These are phyloP conservation scores for Hydraecia micacea DNA, from an alignment of 2,888 invertebrate species.

Conservation along the genomic window DNA sequence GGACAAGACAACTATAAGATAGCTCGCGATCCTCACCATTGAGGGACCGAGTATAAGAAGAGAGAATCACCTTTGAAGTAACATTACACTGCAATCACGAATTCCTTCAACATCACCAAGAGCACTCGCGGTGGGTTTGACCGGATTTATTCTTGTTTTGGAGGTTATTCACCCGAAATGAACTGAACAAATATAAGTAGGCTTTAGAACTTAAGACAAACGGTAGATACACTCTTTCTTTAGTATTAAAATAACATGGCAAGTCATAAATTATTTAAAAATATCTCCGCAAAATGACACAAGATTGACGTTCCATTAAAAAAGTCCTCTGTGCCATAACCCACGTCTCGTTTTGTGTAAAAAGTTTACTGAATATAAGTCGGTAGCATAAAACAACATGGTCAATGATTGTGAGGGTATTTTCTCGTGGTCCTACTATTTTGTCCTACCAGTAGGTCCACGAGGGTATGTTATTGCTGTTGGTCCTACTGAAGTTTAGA, in stretches of 20 bases:
- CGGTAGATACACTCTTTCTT: neutral
- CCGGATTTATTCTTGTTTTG: neutral
- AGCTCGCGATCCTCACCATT: too few relatives aligned
- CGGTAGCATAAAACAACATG: neutral
- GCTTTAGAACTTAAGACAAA: neutral
- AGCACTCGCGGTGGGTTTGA: neutral
- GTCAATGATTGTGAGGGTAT: constrained; percentile 4
- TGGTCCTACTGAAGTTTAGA: too few relatives aligned
- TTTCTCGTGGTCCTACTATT: too few relatives aligned
- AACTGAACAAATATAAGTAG: neutral
- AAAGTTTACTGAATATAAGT: constrained; percentile 11
- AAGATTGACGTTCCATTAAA: constrained; percentile 1
- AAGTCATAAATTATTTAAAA: constrained; percentile 5
- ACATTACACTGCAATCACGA: constrained; percentile 32
- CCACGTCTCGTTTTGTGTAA: neutral
- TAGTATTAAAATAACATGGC: constrained; percentile 14
- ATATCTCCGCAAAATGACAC: constrained; percentile 28
- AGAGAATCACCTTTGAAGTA: constrained; percentile 35
- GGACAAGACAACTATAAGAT: neutral
- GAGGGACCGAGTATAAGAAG: neutral
- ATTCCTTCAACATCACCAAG: constrained; percentile 6
- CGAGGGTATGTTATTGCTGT: too few relatives aligned
- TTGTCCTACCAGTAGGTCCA: too few relatives aligned
- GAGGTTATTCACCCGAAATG: neutral
- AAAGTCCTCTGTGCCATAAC: neutral